Base-by-base conservation (phyloP, 2,113 vertebrate genomes). In the Ursus arctos region DNA sequence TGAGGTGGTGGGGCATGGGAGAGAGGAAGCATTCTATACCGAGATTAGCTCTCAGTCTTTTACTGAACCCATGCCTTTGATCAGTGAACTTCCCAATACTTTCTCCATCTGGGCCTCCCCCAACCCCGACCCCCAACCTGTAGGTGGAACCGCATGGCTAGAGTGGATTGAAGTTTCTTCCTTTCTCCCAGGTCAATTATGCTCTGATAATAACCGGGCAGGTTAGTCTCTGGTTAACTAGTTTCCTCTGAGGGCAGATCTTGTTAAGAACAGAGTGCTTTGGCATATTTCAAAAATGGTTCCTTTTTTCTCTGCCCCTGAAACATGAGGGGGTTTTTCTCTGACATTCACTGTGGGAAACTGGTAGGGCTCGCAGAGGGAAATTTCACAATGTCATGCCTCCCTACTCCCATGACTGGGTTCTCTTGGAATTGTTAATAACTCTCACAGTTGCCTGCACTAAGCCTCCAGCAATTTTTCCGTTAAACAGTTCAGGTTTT, bases 51-150 rank as follows among this genome's bases (percentile, higher is more conserved):
- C 49, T 86, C 10, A 49, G 83, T 79, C n/a, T 93, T 72, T 49
- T 13, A n/a, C 43, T 87, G 61, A 69, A 36, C 9, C 47, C 26
- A 18, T 65, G 47, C 4, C 9, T 67, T n/a, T 77, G 18, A 2
- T 53, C 47, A 47, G 31, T 79, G 6, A 86, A 26, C 26, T 65
- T 63, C 26, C 6, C 7, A 24, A 18, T 19, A 72, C 7, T n/a
- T 47, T 55, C 28, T 61, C 67, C 7, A 36, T 69, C 67, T 19
- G 19, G 19, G 19, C 16, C 19, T 49, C 13, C 3, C 28, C 81
- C 4, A 1, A 8, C 8, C 4, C 4, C 9, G 2, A 3, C 26
- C 28, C 4, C 16, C 21, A 72, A 16, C 7, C 24, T 36, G 31
- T 61, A 63, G 22, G 14, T 43, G 15, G 21, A 57, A 40, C 2